Base-by-base conservation (phyloP, 2,888 invertebrate species). In the Agrilus cyanescens region DNA sequence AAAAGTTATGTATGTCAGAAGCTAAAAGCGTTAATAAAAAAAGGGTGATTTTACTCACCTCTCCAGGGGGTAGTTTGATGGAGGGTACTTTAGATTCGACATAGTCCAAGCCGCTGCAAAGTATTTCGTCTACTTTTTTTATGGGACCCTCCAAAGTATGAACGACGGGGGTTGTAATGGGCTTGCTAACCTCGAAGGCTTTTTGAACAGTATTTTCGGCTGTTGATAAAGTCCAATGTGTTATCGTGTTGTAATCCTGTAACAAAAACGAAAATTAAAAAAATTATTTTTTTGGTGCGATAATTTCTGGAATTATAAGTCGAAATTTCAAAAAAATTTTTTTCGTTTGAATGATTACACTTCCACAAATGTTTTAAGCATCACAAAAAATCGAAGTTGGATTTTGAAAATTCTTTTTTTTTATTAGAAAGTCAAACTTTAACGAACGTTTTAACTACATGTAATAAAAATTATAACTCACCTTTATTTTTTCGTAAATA, bases 401-500 rank as follows among this genome's bases (percentile, higher is more conserved):
- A 20, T 20, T 20, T 20, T 10, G 2, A 25, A 25, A 25, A 25
- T 25, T 25, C 8, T 25, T 10, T 25, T 10, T 25, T 25, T 25
- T 25, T 10, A 25, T 25, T 25, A 25, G 10, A 25, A 25, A 10
- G 6, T 5, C 7, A 7, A 4, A 20, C 2, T 20, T 20, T 20
- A 20, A 2, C 2, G 20, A 7, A 20, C 6, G 20, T 20, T 20
- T 4, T 20, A 20, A 6, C n/a, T n/a, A n/a, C n/a, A n/a, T n/a
- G n/a, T n/a, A n/a, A n/a, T n/a, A n/a, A n/a, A 7, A 39, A 36
- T 18, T 2, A 12, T 15, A 31, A 51, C 48, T 61, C 61, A 75
- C 75, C 68, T 73, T 75, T 34, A 76, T 72, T 69, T 72, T 74
- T 54, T 66, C 73, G 52, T 76, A 76, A 48, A 75, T 65, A 54